These are phyloP conservation scores for Eristalinus sepulchralis DNA, from an alignment of 2,888 invertebrate species.

Conservation along the genomic window DNA sequence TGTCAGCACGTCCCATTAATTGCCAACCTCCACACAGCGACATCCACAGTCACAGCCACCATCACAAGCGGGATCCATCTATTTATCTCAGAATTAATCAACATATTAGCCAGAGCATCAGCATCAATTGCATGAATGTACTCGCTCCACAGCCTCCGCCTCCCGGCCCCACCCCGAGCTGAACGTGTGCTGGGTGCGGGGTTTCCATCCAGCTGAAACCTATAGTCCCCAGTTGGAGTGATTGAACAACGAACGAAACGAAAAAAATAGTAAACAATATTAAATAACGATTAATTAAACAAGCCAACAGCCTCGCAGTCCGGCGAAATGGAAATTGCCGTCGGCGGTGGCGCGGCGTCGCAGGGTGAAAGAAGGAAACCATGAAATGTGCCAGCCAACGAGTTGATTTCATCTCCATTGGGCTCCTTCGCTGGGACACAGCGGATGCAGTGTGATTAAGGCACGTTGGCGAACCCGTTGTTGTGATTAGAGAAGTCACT, in stretches of 20 bases:
- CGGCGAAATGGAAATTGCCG: slow-evolving; percentile 21
- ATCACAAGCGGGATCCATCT: slow-evolving; percentile 30
- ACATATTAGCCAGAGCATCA: slow-evolving; percentile 56
- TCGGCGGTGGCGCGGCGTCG: too few relatives aligned
- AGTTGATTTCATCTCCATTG: neutral
- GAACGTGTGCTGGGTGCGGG: slow-evolving; percentile 17
- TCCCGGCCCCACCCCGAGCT: too few relatives aligned
- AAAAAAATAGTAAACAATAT: slow-evolving; percentile 47
- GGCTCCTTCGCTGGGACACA: neutral
- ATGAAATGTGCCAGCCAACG: neutral
- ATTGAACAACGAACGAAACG: slow-evolving; percentile 3
- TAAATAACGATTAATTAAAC: slow-evolving; percentile 68
- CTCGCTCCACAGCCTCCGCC: neutral
- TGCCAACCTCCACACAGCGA: slow-evolving; percentile 25
- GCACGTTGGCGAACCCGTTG: slow-evolving; percentile 27
- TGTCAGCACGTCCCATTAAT: slow-evolving; percentile 63
- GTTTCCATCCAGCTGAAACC: slow-evolving; percentile 24
- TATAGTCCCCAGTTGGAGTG: slow-evolving; percentile 39
- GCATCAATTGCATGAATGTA: slow-evolving; percentile 36
- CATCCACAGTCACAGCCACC: slow-evolving; percentile 6
- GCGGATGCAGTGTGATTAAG: slow-evolving; percentile 14
- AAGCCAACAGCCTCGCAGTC: slow-evolving; percentile 17
- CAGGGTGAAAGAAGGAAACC: neutral
- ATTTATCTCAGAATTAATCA: slow-evolving; percentile 62
- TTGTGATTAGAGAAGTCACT: slow-evolving; percentile 1